phyloP scores from a whole-genome alignment of 2,888 invertebrate genomes.

The Nudaria mundana region DNA sequence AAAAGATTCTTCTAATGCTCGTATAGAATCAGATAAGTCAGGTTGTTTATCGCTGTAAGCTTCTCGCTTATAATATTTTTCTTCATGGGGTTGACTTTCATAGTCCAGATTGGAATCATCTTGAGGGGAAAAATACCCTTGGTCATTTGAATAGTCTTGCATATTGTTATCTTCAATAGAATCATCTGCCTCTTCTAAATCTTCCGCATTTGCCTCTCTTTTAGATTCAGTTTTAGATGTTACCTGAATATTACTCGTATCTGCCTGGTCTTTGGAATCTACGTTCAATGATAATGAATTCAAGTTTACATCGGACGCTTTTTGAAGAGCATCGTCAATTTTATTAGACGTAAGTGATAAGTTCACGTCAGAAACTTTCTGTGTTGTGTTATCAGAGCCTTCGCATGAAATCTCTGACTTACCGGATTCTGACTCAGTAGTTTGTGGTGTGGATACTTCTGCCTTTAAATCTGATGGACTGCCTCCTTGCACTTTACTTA shows the following conservation, averaged over 20 bases:
- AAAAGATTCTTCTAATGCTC: conserved; percentile 70
- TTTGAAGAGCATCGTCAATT: conserved; percentile 26
- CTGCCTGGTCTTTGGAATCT: conserved; percentile 35
- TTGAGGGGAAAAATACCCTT: conserved; percentile 39
- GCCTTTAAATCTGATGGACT: conserved; percentile 42
- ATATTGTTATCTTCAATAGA: conserved; percentile 35
- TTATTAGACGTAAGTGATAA: conserved; percentile 19
- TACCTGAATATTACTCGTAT: conserved; percentile 32
- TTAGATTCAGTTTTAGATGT: conserved; percentile 55
- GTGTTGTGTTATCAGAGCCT: conserved; percentile 34
- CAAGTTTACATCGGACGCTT: conserved; percentile 33
- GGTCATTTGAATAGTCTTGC: conserved; percentile 39
- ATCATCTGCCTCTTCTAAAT: conserved; percentile 32
- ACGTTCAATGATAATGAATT: conserved; percentile 22
- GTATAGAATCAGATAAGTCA: conserved; percentile 49
- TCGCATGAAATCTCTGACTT: conserved; percentile 43
- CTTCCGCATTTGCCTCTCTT: conserved; percentile 52
- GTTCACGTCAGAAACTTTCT: conserved; percentile 41
- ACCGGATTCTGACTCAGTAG: conserved; percentile 39
- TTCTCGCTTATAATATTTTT: conserved; percentile 53
- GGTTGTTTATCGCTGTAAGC: conserved; percentile 34
- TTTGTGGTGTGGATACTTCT: conserved; percentile 35
- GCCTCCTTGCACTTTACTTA: conserved; percentile 53
- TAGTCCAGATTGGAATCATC: conserved; percentile 49
- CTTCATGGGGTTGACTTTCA: conserved; percentile 38